Conservation (phyloP, 2,113 vertebrate species). For the Leucoraja erinaceus region DNA sequence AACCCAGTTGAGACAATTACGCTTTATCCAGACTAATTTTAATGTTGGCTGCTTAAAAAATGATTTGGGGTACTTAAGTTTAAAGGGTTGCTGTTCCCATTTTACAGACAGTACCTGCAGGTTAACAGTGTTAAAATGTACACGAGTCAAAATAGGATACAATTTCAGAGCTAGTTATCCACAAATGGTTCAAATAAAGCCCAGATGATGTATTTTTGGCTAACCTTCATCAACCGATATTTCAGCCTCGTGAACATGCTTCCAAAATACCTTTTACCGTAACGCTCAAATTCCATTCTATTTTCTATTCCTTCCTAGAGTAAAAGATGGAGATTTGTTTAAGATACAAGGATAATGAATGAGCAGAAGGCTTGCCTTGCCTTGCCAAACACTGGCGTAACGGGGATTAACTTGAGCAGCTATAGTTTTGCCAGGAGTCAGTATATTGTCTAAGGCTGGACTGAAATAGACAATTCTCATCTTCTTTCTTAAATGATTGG, state of each 20-base stretch:
- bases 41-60: slow-evolving; percentile 33
- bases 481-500: not conserved
- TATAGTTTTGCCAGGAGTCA: not conserved
- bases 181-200: slow-evolving; percentile 13
- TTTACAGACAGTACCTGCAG: slow-evolving; percentile 24
- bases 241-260: slow-evolving; percentile 10
- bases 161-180: slow-evolving; percentile 34
- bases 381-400: not conserved
- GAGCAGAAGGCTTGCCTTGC: not conserved
- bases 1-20: slow-evolving; percentile 33
- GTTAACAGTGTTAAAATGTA: slow-evolving; percentile 12
- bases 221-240: not conserved
- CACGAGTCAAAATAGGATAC: slow-evolving; percentile 34
- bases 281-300: slow-evolving; percentile 2
- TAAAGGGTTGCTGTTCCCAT: not conserved
- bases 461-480: not conserved
- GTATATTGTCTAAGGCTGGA: not conserved
- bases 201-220: slow-evolving; percentile 13
- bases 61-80: slow-evolving; percentile 18
- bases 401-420: not conserved
- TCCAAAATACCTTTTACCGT: not conserved
- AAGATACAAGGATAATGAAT: not conserved
- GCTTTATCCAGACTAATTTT: slow-evolving; percentile 33
- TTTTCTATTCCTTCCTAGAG: slow-evolving; percentile 12
- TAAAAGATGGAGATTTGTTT: slow-evolving; percentile 20